phyloP scores from a whole-genome alignment of 2,888 invertebrate genomes.

The Petrolisthes cinctipes region DNA sequence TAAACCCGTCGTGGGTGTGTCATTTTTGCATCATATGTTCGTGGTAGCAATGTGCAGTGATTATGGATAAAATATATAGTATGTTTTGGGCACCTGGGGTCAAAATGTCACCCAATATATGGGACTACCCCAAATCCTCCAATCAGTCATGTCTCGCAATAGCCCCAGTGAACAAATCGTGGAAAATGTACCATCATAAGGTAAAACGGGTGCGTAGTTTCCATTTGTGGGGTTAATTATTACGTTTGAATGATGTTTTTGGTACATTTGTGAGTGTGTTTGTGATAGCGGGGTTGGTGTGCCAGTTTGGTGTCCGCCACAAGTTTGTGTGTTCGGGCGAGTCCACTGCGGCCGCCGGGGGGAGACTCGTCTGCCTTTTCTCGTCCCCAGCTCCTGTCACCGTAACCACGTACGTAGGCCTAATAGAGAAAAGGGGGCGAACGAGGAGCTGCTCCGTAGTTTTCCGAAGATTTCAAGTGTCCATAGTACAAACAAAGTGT shows the following conservation, averaged over 20 bases:
- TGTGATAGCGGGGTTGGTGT: slow-evolving; percentile 56
- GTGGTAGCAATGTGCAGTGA: neutral
- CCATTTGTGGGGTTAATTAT: too few species aligned
- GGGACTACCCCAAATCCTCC: neutral
- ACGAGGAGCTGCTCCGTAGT: slow-evolving; percentile 39
- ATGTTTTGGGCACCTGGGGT: neutral
- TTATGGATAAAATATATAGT: neutral
- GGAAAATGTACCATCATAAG: too few species aligned
- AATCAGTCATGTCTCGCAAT: neutral
- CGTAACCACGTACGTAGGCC: slow-evolving; percentile 59
- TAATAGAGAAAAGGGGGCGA: slow-evolving; percentile 45
- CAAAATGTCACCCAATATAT: slow-evolving; percentile 1
- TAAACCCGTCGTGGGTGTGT: neutral
- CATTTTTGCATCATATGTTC: neutral
- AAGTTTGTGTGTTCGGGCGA: slow-evolving; percentile 55
- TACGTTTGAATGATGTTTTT: neutral
- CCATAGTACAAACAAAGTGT: slow-evolving; percentile 12
- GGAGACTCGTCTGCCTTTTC: neutral
- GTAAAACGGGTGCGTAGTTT: too few species aligned
- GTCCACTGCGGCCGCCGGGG: slow-evolving; percentile 37
- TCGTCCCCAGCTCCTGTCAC: slow-evolving; percentile 38
- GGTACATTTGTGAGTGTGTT: slow-evolving; percentile 23
- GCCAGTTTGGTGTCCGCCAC: slow-evolving; percentile 62
- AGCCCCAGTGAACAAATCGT: neutral
- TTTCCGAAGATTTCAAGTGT: slow-evolving; percentile 19